These are phyloP conservation scores for Corythoichthys haematopterus DNA, from an alignment of 2,113 vertebrate genomes.

Conservation along the genomic window DNA sequence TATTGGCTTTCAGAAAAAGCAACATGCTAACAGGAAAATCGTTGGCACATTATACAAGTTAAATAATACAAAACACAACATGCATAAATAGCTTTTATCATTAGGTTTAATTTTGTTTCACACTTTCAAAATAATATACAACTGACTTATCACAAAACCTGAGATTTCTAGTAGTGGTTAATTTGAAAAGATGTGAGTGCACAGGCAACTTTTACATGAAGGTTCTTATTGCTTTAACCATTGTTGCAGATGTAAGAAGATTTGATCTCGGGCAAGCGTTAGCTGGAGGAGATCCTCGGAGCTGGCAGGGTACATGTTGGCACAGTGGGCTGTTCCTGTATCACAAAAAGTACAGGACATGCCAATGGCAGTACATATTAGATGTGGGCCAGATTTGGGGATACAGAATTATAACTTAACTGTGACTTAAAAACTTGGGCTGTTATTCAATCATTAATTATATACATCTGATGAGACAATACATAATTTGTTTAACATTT, in stretches of 20 bases:
- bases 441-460: too few relatives aligned
- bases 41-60: not conserved
- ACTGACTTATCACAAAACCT: not conserved
- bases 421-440: too few relatives aligned
- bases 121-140: not conserved
- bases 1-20: not conserved
- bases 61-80: not conserved
- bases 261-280: slow-evolving; percentile 50
- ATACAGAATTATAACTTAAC: too few relatives aligned
- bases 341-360: slow-evolving; percentile 12
- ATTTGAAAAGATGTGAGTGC: not conserved
- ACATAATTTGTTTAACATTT: too few relatives aligned
- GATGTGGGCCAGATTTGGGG: too few relatives aligned
- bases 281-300: slow-evolving; percentile 59
- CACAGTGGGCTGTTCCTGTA: slow-evolving; percentile 69
- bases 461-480: too few relatives aligned
- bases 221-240: slow-evolving; percentile 57
- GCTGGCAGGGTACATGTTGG: slow-evolving; percentile 65
- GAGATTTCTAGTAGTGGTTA: not conserved
- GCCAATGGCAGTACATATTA: not conserved
- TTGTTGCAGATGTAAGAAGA: slow-evolving; percentile 60
- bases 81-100: slow-evolving; percentile 27
- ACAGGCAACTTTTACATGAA: not conserved
- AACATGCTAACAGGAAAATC: not conserved
- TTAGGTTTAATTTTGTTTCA: not conserved